These are phyloP conservation scores for Elgonia sp. DNA, from an alignment of 2,888 invertebrate genomes.

Conservation along the genomic window DNA sequence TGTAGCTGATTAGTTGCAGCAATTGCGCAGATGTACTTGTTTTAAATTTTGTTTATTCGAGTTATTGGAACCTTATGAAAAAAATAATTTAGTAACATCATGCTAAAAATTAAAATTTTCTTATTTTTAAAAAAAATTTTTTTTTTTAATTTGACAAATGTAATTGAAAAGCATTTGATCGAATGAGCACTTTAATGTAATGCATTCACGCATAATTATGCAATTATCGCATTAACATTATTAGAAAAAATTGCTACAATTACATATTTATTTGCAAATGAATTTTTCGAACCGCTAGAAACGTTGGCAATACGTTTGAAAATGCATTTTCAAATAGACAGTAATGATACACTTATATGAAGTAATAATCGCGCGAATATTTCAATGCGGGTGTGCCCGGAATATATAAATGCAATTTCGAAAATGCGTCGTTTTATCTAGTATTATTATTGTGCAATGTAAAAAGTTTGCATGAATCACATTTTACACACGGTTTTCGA, in stretches of 20 bases:
- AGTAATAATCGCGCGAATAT: slow-evolving; percentile 14
- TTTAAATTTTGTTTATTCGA: not conserved
- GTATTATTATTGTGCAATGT: not conserved
- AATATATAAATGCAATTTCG: slow-evolving; percentile 25
- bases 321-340: not conserved
- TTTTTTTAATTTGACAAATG: too few relatives aligned
- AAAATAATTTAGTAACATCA: too few relatives aligned
- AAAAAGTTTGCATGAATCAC: slow-evolving; percentile 4
- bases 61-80: too few relatives aligned
- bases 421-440: slow-evolving; percentile 21
- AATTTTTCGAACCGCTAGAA: not conserved
- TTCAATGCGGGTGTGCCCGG: slow-evolving; percentile 1
- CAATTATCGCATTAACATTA: slow-evolving; percentile 15
- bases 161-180: too few relatives aligned
- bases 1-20: slow-evolving; percentile 7
- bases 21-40: slow-evolving; percentile 7
- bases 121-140: too few relatives aligned
- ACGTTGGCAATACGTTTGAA: not conserved
- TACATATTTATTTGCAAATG: not conserved
- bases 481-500: not conserved
- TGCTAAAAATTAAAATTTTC: too few relatives aligned
- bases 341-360: slow-evolving; percentile 28
- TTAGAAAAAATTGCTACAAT: slow-evolving; percentile 1
- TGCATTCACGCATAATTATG: not conserved
- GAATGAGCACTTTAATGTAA: not conserved